Evolutionary conservation across 2,113 vertebrate species (phyloP), one percentile per base, ranked within the genome.

Genomic region (Penelope pileata): DNA sequence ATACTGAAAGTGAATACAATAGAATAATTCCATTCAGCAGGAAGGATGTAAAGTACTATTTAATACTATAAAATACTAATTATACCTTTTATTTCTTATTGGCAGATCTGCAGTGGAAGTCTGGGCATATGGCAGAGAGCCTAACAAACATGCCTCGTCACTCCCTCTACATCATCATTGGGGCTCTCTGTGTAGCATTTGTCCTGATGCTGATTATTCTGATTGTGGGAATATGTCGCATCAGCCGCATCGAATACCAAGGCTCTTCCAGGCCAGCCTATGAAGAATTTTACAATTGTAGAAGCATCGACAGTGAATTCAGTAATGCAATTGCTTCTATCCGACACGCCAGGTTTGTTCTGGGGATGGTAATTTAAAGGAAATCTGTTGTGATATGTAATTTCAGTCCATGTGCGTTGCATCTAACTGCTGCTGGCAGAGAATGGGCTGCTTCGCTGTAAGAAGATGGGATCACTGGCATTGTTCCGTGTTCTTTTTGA

Each of bases 171-270:
- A 99, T 99, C 96, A 99, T 99, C 96, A 99, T 99, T 2, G 99
- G 99, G 4, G 99, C 99, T 2, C 98, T 99, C 91, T 99, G 99
- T 0, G 99, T 99, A 18, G 99, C 99, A 15, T 99, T 99, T 32
- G 97, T 99, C 59, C 98, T 99, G 80, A 99, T 99, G 99, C 98
- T 99, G 63, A 99, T 99, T 97, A 99, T 99, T 95, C 98, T 99
- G 34, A 99, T 99, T 2, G 99, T 99, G 97, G 99, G 99, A 3
- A 99, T 99, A 95, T 99, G 99, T 79, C 99, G 99, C 96, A 99
- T 99, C 98, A 99, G 99, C 97, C 99, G 99, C 93, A 99, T 99
- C 3, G 99, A 99, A 95, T 99, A 99, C 97, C 99, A 99, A 98
- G 99, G 99, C 92, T 99, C 99, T 1, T 99, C 99, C 29, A 96